These are phyloP conservation scores for Xestoiulus laeticollis DNA, from an alignment of 2,888 invertebrate genomes.

Conservation along the genomic window DNA sequence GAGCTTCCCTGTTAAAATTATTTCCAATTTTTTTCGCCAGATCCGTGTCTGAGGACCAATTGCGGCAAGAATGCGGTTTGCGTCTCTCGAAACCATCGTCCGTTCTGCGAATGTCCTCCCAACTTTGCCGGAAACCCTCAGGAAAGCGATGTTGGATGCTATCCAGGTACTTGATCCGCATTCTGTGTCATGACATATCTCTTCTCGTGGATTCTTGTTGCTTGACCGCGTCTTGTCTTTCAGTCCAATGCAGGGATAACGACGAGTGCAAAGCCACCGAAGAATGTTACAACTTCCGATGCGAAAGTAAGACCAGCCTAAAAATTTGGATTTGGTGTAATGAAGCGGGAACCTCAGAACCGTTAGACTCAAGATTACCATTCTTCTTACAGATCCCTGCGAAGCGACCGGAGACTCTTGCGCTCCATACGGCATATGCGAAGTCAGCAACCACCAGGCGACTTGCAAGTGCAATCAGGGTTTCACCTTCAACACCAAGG, in stretches of 20 bases:
- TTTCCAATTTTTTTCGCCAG: constrained; percentile 63
- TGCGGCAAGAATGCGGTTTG: constrained; percentile 84
- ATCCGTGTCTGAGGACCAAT: constrained; percentile 76
- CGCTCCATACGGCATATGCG: constrained; percentile 79
- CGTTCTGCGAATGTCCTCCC: constrained; percentile 79
- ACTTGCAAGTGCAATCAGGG: constrained; percentile 80
- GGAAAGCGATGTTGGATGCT: constrained; percentile 81
- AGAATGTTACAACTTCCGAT: constrained; percentile 55
- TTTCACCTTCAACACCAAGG: constrained; percentile 72
- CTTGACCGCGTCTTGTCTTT: background rate
- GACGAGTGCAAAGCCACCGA: constrained; percentile 48
- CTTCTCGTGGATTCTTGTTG: background rate
- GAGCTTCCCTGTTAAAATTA: background rate
- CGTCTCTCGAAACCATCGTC: constrained; percentile 75
- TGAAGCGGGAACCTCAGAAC: background rate
- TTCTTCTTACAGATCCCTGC: constrained; percentile 74
- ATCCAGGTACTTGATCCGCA: constrained; percentile 67
- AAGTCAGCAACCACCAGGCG: constrained; percentile 76
- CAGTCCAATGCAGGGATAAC: constrained; percentile 53
- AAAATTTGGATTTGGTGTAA: background rate
- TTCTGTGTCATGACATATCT: background rate
- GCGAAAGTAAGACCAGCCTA: constrained; percentile 52
- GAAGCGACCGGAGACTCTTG: constrained; percentile 73
- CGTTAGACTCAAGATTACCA: background rate
- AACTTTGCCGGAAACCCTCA: constrained; percentile 75